Conservation (phyloP, 2,113 vertebrate genomes). For the Arvicanthis niloticus region DNA sequence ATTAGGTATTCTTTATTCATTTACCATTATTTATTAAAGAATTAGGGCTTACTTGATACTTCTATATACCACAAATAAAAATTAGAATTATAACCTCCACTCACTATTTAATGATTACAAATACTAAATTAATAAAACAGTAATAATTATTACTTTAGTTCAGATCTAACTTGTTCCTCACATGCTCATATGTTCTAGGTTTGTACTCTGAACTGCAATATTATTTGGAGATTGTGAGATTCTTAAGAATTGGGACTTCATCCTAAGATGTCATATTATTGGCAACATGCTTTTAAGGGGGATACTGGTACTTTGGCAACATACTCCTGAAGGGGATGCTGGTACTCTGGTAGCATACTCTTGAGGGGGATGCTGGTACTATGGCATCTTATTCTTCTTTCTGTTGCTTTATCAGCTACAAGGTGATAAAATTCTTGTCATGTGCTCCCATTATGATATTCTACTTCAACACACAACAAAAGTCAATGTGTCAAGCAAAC, state of each 20-base stretch:
- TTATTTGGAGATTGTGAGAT: not conserved
- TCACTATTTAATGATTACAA: not conserved
- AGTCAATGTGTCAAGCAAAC: not conserved
- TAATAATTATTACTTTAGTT: not conserved
- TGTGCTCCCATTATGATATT: too few species aligned
- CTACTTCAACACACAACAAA: not conserved
- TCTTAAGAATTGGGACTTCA: not conserved
- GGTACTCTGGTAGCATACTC: too few species aligned
- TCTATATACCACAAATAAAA: not conserved
- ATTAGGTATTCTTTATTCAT: slow-evolving; percentile 20
- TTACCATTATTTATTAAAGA: not conserved
- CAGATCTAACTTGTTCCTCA: not conserved
- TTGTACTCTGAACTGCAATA: not conserved
- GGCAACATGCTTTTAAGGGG: not conserved
- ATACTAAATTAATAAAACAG: slow-evolving; percentile 10
- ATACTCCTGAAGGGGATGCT: too few species aligned
- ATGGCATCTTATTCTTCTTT: not conserved
- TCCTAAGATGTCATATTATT: not conserved
- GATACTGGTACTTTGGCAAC: not conserved
- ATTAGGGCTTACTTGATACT: not conserved
- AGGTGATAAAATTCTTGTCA: not conserved
- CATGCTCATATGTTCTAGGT: not conserved
- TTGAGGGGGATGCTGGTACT: too few species aligned
- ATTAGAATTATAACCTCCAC: not conserved
- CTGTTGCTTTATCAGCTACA: not conserved